Base-by-base conservation (phyloP, 2,888 invertebrate genomes). In the Drosophila kuntzei region DNA sequence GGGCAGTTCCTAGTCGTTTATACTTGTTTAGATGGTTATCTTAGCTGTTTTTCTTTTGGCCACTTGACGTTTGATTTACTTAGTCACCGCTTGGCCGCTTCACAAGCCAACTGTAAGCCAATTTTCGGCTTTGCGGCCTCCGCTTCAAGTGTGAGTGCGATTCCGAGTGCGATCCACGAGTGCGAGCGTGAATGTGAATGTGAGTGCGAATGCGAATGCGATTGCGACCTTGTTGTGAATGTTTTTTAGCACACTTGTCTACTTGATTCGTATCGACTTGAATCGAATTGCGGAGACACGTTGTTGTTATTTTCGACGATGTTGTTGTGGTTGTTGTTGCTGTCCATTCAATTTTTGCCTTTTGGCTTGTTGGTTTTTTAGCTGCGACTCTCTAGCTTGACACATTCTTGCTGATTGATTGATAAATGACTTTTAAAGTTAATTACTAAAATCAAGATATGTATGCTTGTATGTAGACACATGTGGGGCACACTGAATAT, bases 61-160 rank as follows among this genome's bases (percentile, higher is more conserved):
- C 76, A 79, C 71, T 80, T 80, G 79, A 76, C 74, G 69, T 75
- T 80, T 74, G 71, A 71, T 68, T 82, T 79, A 72, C 67, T 74
- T 73, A 82, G 79, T 67, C 46, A 58, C 29, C 71, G 76, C 78
- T 65, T 68, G 76, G 63, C 76, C 87, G 79, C 79, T 86, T 83
- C 76, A 66, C 76, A 71, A 76, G 80, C 81, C 87, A 88, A 85
- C 87, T 83, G 85, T 87, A 87, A 87, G 83, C 87, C 83, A 83
- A 83, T 83, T 83, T 78, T 80, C 79, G 68, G 68, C 71, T 72
- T 79, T 76, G 69, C 58, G 68, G 77, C 74, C 76, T 65, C 63
- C 68, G 49, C 66, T 60, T 44, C 60, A 47, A 57, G 39, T 25
- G 43, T 41, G 14, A 51, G 12, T 37, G 14, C 8, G 25, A 37